Conservation (phyloP, 2,797 vertebrate genomes). For the Cichlasoma orientale region DNA sequence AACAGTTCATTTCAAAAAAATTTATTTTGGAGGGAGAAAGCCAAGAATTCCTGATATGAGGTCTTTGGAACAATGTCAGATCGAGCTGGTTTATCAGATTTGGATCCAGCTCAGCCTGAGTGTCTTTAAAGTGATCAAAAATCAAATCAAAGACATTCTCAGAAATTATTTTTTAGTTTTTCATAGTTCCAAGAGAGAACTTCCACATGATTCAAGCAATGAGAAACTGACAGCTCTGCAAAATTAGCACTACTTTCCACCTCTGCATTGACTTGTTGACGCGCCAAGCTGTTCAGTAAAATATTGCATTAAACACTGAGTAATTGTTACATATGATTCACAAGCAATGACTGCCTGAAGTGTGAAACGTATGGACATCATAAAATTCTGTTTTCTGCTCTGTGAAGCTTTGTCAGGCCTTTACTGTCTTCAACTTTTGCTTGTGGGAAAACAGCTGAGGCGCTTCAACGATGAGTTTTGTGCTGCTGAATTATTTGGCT, state of each 20-base stretch:
- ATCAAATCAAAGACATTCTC: background rate
- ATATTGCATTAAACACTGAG: background rate
- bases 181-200: background rate
- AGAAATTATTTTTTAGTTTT: background rate
- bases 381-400: background rate
- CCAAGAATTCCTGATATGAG: background rate
- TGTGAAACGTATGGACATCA: background rate
- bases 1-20: slow-evolving; percentile 5
- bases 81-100: background rate
- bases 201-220: background rate
- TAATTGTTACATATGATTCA: background rate
- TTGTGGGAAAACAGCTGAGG: background rate
- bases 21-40: background rate
- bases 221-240: background rate
- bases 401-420: background rate
- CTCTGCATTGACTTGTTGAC: background rate
- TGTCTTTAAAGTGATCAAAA: background rate
- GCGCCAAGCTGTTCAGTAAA: background rate
- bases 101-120: background rate
- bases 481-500: background rate
- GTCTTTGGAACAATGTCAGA: background rate
- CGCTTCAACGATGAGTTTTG: no score
- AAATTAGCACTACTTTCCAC: background rate
- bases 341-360: background rate
- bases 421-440: background rate